Base-by-base conservation (phyloP, 1,140 invertebrate species). In the Heliconius hermathena region DNA sequence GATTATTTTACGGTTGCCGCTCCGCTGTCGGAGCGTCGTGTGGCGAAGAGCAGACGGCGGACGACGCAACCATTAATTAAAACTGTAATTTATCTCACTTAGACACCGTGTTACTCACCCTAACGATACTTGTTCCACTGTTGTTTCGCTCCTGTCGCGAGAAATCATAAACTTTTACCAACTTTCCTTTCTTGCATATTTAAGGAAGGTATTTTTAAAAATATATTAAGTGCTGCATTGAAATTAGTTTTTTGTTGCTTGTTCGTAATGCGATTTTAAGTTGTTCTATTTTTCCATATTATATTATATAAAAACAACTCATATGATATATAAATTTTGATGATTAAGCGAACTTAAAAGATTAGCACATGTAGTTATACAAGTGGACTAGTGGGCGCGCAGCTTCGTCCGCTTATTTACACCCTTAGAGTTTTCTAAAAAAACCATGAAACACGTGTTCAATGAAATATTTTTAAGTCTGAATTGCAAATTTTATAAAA, bases 61-160 rank as follows among this genome's bases (percentile, higher is more conserved):
- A 54, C 16, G 66, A 77, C 60, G 38, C 57, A 4, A 13, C 70
- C 70, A 77, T 71, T 77, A 77, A 77, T 77, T 77, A 77, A 77
- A 72, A 77, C 38, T 71, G 66, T 52, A 71, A 71, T 77, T 71
- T 77, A 77, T 77, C 66, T 49, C 76, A 77, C 46, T 72, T 77
- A 33, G 9, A 46, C 46, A 72, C 38, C 29, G 66, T 71, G 71
- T 72, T 72, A 72, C 71, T 72, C 71, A 41, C 71, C 71, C 71
- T 72, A 72, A 72, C 71, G 71, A 72, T 72, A 72, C 71, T 72
- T 72, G 71, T 72, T 72, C 33, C 33, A 41, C 71, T 41, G 71
- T 72, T 72, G 71, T 72, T 72, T 72, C 71, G 18, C 36, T 72
- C 18, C 36, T 72, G 20, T 77, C 66, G 66, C 49, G 76, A 77